Evolutionary conservation across 2,888 invertebrate species (phyloP), one percentile per base, ranked within the genome.

Genomic region (Tenodera sinensis): DNA sequence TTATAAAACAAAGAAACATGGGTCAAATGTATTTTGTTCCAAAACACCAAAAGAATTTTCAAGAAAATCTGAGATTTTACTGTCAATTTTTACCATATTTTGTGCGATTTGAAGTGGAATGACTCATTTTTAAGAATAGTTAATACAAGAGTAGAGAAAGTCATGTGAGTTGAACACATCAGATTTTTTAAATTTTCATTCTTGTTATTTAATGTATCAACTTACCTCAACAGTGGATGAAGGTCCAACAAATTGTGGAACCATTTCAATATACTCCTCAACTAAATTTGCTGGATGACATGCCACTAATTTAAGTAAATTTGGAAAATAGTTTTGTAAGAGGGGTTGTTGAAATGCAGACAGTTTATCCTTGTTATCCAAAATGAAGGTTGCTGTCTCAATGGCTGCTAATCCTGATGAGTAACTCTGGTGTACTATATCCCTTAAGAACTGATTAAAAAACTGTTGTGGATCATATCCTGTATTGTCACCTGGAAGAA

Each of bases 351-450:
- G 88, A 28, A 83, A n/a, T 30, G 47, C 42, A 20, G 87, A 34
- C 47, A 90, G 15, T n/a, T 87, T 88, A 3, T 25, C 25, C 15
- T 85, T 84, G 15, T 90, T 82, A 25, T 90, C 88, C 27, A 86
- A 83, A 83, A 91, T 71, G 47, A 91, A 90, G 42, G 28, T 28
- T 28, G 87, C 88, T n/a, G 89, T 89, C 28, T 91, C 91, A 85
- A 89, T 89, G 25, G 91, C 91, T 14, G 91, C 90, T 83, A 91
- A 85, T 25, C 88, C 90, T 2, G 91, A 91, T 6, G 91, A 90
- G 83, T 91, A 91, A 85, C 91, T 90, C 25, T 89, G 91, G 30
- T 90, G 89, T 20, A 91, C 88, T 2, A 89, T 89, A 28, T 91
- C 91, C 28, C 85, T 54, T 12, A 91, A 84, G 85, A 91, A 90